Evolutionary conservation across 2,888 invertebrate species (phyloP).

Genomic region (Andrena haemorrhoa): DNA sequence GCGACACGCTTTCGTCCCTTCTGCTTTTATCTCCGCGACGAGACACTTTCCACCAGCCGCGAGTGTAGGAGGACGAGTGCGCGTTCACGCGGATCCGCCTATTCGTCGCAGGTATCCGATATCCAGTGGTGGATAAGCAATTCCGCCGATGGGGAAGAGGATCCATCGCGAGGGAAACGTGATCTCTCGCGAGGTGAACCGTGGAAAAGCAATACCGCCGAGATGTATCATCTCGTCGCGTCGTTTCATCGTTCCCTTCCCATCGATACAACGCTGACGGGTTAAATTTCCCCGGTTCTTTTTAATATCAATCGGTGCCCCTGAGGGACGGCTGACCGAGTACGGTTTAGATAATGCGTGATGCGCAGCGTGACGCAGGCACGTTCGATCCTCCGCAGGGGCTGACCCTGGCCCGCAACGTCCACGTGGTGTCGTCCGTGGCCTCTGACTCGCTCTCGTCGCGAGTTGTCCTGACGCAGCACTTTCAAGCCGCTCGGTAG

Average conservation of each 20-base stretch:
- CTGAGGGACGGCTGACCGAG: not conserved
- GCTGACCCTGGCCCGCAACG: constrained; percentile 70
- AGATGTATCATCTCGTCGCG: not conserved
- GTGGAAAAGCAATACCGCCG: constrained; percentile 20
- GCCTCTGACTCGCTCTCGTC: not conserved
- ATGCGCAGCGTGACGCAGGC: constrained; percentile 49
- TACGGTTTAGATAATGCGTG: constrained; percentile 18
- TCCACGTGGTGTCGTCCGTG: constrained; percentile 1
- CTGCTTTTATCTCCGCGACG: not conserved
- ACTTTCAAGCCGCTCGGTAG: too few species aligned
- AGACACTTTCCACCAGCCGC: too few species aligned
- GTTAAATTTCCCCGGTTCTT: not conserved
- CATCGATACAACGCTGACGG: constrained; percentile 2
- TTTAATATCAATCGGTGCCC: not conserved
- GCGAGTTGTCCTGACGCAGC: too few species aligned
- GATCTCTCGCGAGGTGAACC: constrained; percentile 12
- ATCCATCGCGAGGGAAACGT: constrained; percentile 15
- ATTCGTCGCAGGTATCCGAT: constrained; percentile 17
- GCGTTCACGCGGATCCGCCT: not conserved
- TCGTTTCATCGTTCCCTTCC: not conserved
- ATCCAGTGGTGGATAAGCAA: constrained; percentile 8
- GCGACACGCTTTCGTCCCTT: too few species aligned
- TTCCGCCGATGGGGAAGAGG: not conserved
- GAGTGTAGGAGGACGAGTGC: not conserved
- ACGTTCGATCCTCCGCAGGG: constrained; percentile 46